Percentiles rank a stretch among this genome's conserved stretches.
phyloP scores from a whole-genome alignment of 2,797 vertebrate genomes.

The Denticeps clupeoides region DNA sequence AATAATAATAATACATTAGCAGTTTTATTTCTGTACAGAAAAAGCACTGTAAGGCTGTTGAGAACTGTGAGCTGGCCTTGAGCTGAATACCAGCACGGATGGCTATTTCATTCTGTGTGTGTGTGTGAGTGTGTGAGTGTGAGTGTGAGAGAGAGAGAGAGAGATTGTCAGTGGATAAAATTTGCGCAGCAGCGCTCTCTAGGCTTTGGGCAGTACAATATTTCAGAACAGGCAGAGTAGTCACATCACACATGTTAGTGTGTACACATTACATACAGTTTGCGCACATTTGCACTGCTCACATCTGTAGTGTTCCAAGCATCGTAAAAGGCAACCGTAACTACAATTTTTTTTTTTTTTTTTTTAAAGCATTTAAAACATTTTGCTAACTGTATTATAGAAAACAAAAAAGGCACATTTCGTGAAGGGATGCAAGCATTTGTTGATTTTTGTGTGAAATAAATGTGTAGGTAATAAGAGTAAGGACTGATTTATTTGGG shows the following conservation, averaged over 20 bases:
- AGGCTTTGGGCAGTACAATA: constrained; percentile 22
- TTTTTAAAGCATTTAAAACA: neutral
- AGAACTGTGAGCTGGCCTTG: neutral
- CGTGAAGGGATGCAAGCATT: constrained; percentile 2
- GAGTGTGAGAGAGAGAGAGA: constrained; percentile 10
- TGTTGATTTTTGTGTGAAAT: too few relatives aligned
- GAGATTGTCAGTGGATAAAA: constrained; percentile 52
- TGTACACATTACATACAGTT: neutral
- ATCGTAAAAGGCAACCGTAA: neutral
- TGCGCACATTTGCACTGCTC: too few relatives aligned
- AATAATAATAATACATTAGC: neutral
- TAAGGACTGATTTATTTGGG: too few relatives aligned
- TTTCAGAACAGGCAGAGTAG: constrained; percentile 1
- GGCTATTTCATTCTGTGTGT: neutral
- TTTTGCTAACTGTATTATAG: constrained; percentile 1
- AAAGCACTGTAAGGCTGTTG: too few relatives aligned
- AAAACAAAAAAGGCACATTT: constrained; percentile 5
- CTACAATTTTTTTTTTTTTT: neutral
- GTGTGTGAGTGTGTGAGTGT: neutral
- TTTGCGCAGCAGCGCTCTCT: neutral
- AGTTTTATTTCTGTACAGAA: too few relatives aligned
- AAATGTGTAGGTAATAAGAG: too few relatives aligned
- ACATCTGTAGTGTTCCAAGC: constrained; percentile 1
- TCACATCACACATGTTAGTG: neutral
- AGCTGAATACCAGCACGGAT: neutral